Percentiles rank a stretch among this genome's conserved stretches.
These are phyloP conservation scores for Diuraphis noxia DNA, from an alignment of 1,140 invertebrate genomes.

Conservation along the genomic window DNA sequence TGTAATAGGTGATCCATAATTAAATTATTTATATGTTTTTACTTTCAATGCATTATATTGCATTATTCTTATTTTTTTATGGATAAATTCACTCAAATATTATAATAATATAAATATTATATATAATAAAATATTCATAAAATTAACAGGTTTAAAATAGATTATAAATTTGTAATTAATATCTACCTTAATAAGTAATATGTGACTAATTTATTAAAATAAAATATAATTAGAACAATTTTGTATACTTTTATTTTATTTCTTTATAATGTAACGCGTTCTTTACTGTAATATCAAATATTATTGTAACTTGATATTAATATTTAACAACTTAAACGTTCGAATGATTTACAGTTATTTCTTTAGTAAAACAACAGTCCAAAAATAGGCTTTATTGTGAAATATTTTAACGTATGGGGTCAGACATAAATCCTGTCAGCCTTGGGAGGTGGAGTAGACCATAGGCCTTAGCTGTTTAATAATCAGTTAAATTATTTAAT, in stretches of 20 bases:
- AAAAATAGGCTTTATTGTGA: constrained; percentile 9
- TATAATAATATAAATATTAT: neutral
- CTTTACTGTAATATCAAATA: neutral
- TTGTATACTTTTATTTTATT: neutral
- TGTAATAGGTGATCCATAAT: neutral
- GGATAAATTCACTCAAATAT: too few species aligned
- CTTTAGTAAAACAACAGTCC: neutral
- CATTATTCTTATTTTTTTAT: neutral
- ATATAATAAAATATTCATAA: neutral
- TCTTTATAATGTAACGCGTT: neutral
- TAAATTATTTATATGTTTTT: neutral
- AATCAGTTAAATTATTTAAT: neutral
- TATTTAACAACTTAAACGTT: neutral
- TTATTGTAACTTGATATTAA: neutral
- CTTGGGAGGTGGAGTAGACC: neutral
- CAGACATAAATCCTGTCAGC: constrained; percentile 38
- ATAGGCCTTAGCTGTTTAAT: constrained; percentile 6
- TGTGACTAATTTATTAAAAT: too few species aligned
- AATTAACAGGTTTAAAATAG: neutral
- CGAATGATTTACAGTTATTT: constrained; percentile 11
- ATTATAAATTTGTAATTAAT: neutral
- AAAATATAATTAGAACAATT: neutral
- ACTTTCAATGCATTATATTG: neutral
- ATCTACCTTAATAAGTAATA: neutral
- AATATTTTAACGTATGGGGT: neutral